These are phyloP conservation scores for Mobula hypostoma DNA, from an alignment of 2,113 vertebrate species.

Conservation along the genomic window DNA sequence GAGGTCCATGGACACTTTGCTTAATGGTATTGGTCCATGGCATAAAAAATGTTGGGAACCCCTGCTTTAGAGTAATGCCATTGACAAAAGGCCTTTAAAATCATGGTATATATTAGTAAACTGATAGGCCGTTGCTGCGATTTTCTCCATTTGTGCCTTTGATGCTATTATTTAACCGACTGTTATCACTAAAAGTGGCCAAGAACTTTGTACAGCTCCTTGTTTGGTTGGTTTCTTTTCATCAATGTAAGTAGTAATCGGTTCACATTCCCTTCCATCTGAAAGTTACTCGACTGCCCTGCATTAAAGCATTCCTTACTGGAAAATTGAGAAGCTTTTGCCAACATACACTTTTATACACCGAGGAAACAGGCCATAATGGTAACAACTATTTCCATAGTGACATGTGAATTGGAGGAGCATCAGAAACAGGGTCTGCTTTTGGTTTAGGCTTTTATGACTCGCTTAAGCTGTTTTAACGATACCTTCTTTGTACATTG, in stretches of 20 bases:
- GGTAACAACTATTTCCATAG: neutral
- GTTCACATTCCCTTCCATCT: neutral
- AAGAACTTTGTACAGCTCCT: conserved; percentile 6
- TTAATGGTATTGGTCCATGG: too few relatives aligned
- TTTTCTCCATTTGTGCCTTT: neutral
- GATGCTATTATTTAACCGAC: neutral
- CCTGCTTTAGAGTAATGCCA: neutral
- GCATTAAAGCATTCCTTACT: neutral
- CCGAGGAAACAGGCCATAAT: neutral
- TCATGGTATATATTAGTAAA: neutral
- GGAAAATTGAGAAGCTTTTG: neutral
- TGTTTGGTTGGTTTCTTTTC: neutral
- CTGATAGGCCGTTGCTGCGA: neutral
- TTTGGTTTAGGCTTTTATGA: neutral
- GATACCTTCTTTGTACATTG: neutral
- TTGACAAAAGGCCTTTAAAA: neutral
- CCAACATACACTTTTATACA: neutral
- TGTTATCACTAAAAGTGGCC: neutral
- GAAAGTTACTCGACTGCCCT: neutral
- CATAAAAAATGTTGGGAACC: too few relatives aligned
- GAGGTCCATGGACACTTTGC: too few relatives aligned
- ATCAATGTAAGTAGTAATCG: neutral
- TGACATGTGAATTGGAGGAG: neutral
- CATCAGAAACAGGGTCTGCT: neutral
- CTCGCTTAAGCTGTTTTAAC: neutral